phyloP scores from a whole-genome alignment of 2,888 invertebrate genomes.

The Patella ulyssiponensis region DNA sequence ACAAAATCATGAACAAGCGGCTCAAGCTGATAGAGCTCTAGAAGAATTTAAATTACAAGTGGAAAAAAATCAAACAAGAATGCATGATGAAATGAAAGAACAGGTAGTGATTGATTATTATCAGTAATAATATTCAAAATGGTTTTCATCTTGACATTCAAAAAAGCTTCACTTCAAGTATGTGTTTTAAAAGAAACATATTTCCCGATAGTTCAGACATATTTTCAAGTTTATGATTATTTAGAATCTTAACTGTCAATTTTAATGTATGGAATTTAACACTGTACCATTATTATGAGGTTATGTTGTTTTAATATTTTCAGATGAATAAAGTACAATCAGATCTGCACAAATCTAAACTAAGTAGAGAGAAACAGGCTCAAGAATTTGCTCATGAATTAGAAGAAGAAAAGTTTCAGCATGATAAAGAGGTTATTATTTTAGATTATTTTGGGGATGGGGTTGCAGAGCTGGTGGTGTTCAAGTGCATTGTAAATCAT shows the following conservation, averaged over 20 bases:
- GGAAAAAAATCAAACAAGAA: conserved; percentile 64
- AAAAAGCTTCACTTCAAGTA: no score
- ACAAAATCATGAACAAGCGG: conserved; percentile 56
- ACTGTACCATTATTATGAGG: neutral
- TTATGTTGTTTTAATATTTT: neutral
- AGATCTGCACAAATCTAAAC: conserved; percentile 68
- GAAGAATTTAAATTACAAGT: conserved; percentile 68
- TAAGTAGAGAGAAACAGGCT: conserved; percentile 66
- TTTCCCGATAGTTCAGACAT: neutral
- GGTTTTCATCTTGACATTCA: no score
- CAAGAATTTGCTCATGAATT: conserved; percentile 63
- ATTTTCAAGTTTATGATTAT: neutral
- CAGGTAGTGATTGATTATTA: conserved; percentile 50
- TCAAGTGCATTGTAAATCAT: no score
- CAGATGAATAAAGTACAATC: conserved; percentile 67
- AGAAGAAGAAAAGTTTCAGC: conserved; percentile 60
- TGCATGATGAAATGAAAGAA: conserved; percentile 70
- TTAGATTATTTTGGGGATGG: no score
- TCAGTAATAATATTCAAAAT: no score
- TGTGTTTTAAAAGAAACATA: no score
- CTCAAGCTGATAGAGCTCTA: conserved; percentile 65
- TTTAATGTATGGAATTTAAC: neutral
- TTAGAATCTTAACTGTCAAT: neutral
- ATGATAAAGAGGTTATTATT: conserved; percentile 62
- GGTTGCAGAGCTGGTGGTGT: no score